A percentile compares a stretch with the other conserved stretches of the same genome.
Conservation (phyloP, 2,888 invertebrate genomes). For the Meiosimyza decipiens region DNA sequence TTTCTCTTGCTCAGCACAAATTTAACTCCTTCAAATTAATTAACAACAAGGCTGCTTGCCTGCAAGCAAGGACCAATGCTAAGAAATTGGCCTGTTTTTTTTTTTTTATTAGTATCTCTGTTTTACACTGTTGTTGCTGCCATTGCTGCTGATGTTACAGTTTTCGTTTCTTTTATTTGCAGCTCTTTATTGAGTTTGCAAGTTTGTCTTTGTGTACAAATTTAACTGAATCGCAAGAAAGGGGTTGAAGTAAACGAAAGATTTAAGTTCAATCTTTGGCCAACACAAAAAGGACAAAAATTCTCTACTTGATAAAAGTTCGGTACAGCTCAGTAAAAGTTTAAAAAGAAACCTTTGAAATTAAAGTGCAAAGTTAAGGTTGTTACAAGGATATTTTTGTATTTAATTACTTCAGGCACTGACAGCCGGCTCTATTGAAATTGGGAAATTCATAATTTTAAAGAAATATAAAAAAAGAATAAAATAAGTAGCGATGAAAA, state of each 20-base stretch:
- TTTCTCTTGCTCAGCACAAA: background rate
- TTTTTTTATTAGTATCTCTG: background rate
- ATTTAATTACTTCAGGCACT: slow-evolving; percentile 56
- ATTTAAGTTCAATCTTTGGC: background rate
- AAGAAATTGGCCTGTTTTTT: slow-evolving; percentile 12
- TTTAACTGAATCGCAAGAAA: background rate
- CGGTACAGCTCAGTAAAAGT: background rate
- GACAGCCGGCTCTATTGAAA: too few relatives aligned
- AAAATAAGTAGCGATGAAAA: too few relatives aligned
- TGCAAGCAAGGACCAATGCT: background rate
- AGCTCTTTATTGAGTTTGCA: slow-evolving; percentile 15
- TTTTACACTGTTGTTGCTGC: background rate
- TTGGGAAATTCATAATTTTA: too few relatives aligned
- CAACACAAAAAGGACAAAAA: background rate
- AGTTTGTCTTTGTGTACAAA: slow-evolving; percentile 25
- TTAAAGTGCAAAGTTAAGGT: slow-evolving; percentile 35
- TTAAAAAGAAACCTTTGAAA: slow-evolving; percentile 7
- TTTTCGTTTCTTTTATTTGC: slow-evolving; percentile 7
- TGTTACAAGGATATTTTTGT: slow-evolving; percentile 36
- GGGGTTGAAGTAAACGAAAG: background rate
- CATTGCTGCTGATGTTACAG: slow-evolving; percentile 2
- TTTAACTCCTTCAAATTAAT: slow-evolving; percentile 39
- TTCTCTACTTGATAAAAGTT: background rate
- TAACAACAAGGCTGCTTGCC: slow-evolving; percentile 29
- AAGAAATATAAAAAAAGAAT: too few relatives aligned